Evolutionary conservation across 2,797 vertebrate genomes (phyloP).

Genomic region (Platyrinchus mystaceus): DNA sequence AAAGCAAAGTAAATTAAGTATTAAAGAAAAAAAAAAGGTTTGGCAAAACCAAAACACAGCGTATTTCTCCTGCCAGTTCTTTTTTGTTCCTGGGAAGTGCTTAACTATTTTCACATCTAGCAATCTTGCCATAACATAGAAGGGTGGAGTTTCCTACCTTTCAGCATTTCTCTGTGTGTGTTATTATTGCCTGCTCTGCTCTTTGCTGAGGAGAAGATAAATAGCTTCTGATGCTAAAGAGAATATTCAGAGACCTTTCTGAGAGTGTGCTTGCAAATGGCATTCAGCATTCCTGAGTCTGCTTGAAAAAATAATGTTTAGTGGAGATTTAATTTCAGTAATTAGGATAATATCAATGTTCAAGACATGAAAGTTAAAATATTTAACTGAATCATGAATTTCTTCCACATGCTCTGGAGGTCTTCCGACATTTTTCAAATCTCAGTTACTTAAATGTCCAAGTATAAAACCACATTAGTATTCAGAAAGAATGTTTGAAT

Average conservation of each 20-base stretch:
- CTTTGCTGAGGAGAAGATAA: neutral
- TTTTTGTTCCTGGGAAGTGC: neutral
- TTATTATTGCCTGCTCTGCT: neutral
- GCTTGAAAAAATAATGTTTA: neutral
- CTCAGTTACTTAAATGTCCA: neutral
- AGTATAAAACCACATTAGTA: constrained; percentile 3
- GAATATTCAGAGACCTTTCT: neutral
- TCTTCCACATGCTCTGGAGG: neutral
- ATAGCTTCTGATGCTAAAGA: neutral
- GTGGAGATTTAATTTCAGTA: neutral
- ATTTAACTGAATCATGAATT: neutral
- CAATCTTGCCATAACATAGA: neutral
- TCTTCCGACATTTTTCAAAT: neutral
- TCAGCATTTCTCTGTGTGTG: neutral
- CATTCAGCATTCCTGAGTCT: neutral
- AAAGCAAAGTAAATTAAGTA: neutral
- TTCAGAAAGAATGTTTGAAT: constrained; percentile 10
- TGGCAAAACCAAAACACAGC: neutral
- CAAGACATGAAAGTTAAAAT: neutral
- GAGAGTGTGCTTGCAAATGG: neutral
- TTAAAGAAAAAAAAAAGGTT: neutral
- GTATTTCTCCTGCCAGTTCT: neutral
- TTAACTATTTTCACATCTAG: neutral
- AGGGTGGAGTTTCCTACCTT: neutral
- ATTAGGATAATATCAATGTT: neutral